Evolutionary conservation across 1,140 invertebrate species (phyloP).

Genomic region (Meloidogyne chitwoodi): DNA sequence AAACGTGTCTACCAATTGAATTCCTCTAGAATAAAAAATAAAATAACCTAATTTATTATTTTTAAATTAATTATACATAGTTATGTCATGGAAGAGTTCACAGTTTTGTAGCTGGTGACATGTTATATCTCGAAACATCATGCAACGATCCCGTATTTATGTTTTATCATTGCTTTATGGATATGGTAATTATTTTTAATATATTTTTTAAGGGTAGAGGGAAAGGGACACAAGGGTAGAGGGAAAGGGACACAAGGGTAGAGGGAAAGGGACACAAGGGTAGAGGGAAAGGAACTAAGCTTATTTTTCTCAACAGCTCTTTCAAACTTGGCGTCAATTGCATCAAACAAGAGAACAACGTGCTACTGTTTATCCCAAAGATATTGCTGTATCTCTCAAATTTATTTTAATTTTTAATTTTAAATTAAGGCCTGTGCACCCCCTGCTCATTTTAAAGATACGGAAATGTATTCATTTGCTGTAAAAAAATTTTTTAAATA

Average conservation of each 20-base stretch:
- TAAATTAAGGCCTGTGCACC: conserved; percentile 45
- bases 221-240: too few relatives aligned
- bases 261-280: too few relatives aligned
- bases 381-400: not conserved
- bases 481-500: conserved; percentile 38
- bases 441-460: conserved; percentile 50
- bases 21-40: too few relatives aligned
- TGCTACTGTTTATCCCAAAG: conserved; percentile 36
- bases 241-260: too few relatives aligned
- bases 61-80: conserved; percentile 24
- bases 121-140: conserved; percentile 31
- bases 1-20: too few relatives aligned
- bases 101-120: conserved; percentile 53
- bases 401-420: not conserved
- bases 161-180: conserved; percentile 54
- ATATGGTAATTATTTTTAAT: conserved; percentile 42
- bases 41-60: too few relatives aligned
- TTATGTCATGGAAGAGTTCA: conserved; percentile 55
- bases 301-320: not conserved
- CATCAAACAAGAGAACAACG: conserved; percentile 27
- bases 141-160: conserved; percentile 50
- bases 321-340: conserved; percentile 19
- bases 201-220: conserved; percentile 35
- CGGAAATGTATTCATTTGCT: conserved; percentile 52
- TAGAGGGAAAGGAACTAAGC: too few relatives aligned